Evolutionary conservation across 1,140 invertebrate genomes (phyloP).

Genomic region (Calosoma granatense): DNA sequence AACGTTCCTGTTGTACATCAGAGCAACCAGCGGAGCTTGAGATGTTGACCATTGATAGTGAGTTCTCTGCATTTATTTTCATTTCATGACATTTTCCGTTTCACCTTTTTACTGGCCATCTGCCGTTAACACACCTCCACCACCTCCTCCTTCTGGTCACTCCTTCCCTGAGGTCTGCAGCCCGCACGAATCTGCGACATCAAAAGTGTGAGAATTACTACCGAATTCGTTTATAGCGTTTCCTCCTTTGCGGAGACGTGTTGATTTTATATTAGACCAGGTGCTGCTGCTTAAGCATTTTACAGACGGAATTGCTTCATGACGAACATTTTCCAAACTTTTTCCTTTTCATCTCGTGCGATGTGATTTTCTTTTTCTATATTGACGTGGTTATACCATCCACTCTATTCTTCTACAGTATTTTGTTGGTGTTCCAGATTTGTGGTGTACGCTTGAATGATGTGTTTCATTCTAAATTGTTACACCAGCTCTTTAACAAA

Average conservation of each 20-base stretch:
- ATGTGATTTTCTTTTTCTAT: too few relatives aligned
- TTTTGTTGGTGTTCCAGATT: too few relatives aligned
- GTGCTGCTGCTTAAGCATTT: conserved; percentile 7
- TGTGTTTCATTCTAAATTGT: too few relatives aligned
- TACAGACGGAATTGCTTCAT: not conserved
- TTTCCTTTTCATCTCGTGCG: not conserved
- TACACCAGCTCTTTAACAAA: too few relatives aligned
- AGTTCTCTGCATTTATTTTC: not conserved
- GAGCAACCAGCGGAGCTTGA: too few relatives aligned
- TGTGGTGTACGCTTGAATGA: too few relatives aligned
- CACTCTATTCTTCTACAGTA: too few relatives aligned
- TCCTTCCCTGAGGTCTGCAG: not conserved
- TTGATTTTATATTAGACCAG: conserved; percentile 6
- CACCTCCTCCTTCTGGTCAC: not conserved
- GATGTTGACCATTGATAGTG: not conserved
- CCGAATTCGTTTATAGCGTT: conserved; percentile 3
- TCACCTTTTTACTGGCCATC: not conserved
- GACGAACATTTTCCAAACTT: conserved; percentile 4
- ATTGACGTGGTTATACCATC: too few relatives aligned
- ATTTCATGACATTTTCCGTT: not conserved
- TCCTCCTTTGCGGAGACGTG: not conserved
- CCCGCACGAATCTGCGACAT: not conserved
- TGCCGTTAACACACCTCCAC: not conserved
- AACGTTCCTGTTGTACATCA: too few relatives aligned
- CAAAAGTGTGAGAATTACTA: conserved; percentile 3